phyloP scores from a whole-genome alignment of 2,888 invertebrate genomes.

The Coleophora deauratella region DNA sequence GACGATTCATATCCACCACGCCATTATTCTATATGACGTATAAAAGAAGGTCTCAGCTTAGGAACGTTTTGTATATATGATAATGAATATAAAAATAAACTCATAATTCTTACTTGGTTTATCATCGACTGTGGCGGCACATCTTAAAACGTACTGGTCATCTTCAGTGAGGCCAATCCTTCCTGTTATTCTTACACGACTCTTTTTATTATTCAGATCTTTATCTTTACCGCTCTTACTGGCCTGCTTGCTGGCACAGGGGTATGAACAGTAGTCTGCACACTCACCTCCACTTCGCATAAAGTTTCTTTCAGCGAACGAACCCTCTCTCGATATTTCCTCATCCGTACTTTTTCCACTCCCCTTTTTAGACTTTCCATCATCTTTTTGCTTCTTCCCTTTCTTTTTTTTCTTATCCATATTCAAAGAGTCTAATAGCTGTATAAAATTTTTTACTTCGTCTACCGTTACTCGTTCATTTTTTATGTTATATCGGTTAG shows the following conservation, averaged over 20 bases:
- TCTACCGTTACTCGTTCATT: constrained; percentile 29
- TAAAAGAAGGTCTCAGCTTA: background rate
- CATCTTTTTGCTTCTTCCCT: constrained; percentile 7
- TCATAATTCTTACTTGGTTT: constrained; percentile 32
- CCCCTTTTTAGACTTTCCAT: background rate
- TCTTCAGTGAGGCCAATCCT: constrained; percentile 42
- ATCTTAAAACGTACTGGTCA: constrained; percentile 47
- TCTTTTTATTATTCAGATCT: constrained; percentile 19
- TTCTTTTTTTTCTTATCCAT: constrained; percentile 42
- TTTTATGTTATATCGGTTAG: constrained; percentile 18
- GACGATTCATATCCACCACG: background rate
- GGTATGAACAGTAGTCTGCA: background rate
- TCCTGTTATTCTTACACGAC: constrained; percentile 44
- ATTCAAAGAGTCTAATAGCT: constrained; percentile 33
- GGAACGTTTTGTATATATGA: background rate
- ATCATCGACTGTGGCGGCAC: constrained; percentile 46
- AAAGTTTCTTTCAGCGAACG: background rate
- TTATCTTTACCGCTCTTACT: background rate
- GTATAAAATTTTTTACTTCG: constrained; percentile 25
- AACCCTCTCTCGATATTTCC: background rate
- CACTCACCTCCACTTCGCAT: background rate
- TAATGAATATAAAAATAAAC: background rate
- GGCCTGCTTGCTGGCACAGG: background rate
- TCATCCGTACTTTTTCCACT: background rate
- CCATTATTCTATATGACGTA: background rate